Evolutionary conservation across 2,113 vertebrate genomes (phyloP).

Genomic region (Panurus biarmicus): DNA sequence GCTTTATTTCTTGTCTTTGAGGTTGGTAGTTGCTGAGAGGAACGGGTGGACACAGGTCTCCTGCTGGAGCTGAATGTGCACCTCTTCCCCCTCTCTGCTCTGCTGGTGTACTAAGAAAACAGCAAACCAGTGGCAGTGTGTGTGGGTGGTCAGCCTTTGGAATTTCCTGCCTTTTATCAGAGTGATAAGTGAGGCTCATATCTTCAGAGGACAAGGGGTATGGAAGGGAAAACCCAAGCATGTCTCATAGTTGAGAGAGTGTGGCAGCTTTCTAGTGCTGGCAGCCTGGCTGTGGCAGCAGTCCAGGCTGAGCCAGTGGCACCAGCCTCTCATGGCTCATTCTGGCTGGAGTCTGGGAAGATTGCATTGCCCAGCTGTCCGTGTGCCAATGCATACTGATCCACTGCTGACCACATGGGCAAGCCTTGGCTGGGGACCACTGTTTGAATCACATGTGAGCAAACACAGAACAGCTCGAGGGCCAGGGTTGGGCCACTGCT

Average conservation of each 20-base stretch:
- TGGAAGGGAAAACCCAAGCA: background rate
- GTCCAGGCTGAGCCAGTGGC: background rate
- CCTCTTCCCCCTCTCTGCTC: background rate
- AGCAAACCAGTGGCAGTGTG: background rate
- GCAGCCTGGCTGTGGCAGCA: background rate
- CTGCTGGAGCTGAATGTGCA: background rate
- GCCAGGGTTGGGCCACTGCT: background rate
- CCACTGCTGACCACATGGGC: accelerated
- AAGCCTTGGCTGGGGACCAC: background rate
- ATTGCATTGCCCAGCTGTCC: background rate
- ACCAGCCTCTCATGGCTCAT: background rate
- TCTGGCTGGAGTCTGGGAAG: background rate
- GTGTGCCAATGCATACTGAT: background rate
- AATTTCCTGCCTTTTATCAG: background rate
- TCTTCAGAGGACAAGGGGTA: background rate
- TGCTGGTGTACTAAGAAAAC: background rate
- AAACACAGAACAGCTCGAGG: background rate
- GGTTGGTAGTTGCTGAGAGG: background rate
- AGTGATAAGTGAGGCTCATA: background rate
- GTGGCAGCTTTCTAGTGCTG: background rate
- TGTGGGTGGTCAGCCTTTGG: background rate
- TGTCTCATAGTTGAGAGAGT: accelerated
- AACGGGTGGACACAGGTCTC: background rate
- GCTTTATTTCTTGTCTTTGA: background rate
- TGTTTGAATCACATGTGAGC: background rate